These are phyloP conservation scores for Brenthis daphne DNA, from an alignment of 2,888 invertebrate genomes.

Conservation along the genomic window DNA sequence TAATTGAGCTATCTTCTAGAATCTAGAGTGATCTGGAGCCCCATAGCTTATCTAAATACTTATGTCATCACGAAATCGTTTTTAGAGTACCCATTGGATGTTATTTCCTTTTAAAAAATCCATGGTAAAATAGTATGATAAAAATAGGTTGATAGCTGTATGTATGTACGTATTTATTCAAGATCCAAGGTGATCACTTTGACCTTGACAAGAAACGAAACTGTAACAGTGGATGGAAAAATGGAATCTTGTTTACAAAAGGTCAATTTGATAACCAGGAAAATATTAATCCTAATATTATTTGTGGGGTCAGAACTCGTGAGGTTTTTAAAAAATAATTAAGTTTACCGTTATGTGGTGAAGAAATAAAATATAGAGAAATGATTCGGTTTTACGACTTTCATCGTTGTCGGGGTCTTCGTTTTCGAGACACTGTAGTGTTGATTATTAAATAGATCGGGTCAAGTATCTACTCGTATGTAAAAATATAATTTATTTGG, in stretches of 20 bases:
- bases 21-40: neutral
- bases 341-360: neutral
- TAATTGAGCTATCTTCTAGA: no score
- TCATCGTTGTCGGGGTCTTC: no score
- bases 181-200: constrained; percentile 1
- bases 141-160: constrained; percentile 4
- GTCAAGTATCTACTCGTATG: no score
- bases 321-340: neutral
- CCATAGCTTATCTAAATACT: neutral
- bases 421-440: no score
- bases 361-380: no score
- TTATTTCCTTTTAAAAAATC: neutral
- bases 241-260: neutral
- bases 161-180: constrained; percentile 1
- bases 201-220: constrained; percentile 12
- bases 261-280: constrained; percentile 12
- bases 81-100: neutral
- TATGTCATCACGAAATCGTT: neutral
- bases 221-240: constrained; percentile 4
- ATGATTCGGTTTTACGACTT: no score
- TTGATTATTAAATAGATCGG: no score
- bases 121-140: neutral
- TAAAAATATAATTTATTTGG: no score
- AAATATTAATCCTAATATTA: constrained; percentile 1
- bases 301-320: neutral